phyloP scores from a whole-genome alignment of 2,113 vertebrate genomes.

The Nesoenas mayeri region DNA sequence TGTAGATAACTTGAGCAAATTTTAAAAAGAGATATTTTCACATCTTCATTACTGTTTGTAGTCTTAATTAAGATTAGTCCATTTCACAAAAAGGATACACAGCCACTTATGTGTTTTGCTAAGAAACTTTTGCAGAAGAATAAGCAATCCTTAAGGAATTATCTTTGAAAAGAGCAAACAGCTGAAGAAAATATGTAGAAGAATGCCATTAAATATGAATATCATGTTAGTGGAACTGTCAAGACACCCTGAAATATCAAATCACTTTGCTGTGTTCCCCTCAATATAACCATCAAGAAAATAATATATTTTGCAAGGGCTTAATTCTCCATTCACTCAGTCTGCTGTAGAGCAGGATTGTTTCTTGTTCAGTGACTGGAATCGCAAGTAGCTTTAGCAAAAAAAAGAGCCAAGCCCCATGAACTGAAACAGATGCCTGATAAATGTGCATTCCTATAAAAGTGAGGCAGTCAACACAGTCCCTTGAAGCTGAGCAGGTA shows the following conservation, averaged over 20 bases:
- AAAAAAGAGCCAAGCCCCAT: background rate
- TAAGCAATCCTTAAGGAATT: background rate
- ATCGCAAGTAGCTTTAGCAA: background rate
- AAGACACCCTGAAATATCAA: background rate
- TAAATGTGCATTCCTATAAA: background rate
- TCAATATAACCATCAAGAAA: constrained; percentile 5
- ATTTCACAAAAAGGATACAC: background rate
- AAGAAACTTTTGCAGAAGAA: background rate
- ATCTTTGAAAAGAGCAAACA: background rate
- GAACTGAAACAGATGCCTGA: background rate
- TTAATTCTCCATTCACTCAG: background rate
- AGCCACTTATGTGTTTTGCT: background rate
- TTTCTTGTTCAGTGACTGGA: background rate
- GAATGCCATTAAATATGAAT: constrained; percentile 15
- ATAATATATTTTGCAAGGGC: background rate
- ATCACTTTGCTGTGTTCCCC: background rate
- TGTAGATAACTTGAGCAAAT: background rate
- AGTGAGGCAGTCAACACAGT: background rate
- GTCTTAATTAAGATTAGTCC: background rate
- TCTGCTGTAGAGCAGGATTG: background rate
- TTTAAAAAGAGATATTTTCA: background rate
- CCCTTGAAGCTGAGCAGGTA: background rate
- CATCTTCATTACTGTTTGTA: background rate
- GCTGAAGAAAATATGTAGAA: background rate
- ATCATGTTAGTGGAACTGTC: background rate